Evolutionary conservation across 2,888 invertebrate genomes (phyloP).

Genomic region (Gymnocheta viridis): DNA sequence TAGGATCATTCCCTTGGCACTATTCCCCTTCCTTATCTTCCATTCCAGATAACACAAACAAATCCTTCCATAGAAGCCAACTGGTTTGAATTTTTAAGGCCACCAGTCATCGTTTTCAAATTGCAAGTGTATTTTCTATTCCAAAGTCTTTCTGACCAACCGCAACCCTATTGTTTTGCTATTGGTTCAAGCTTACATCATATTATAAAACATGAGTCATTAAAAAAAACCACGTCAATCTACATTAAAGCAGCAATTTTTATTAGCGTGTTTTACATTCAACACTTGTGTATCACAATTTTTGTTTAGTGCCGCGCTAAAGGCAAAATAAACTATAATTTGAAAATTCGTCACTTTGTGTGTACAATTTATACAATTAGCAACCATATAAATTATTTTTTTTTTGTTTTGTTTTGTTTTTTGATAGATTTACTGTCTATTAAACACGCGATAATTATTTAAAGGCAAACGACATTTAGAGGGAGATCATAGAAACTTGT

Average conservation of each 20-base stretch:
- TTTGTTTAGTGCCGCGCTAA: background rate
- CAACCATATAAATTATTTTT: background rate
- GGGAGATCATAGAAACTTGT: background rate
- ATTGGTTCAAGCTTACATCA: slow-evolving; percentile 3
- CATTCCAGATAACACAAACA: no score
- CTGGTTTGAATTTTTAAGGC: no score
- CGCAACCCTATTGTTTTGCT: background rate
- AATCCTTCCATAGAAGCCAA: no score
- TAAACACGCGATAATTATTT: slow-evolving; percentile 47
- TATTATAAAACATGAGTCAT: slow-evolving; percentile 21
- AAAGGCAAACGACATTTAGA: background rate
- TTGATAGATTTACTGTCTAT: background rate
- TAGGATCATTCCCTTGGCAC: no score
- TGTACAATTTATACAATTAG: slow-evolving; percentile 43
- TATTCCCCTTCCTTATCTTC: no score
- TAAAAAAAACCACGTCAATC: slow-evolving; percentile 46
- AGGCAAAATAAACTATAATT: slow-evolving; percentile 20
- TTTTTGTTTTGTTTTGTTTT: background rate
- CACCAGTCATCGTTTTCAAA: no score
- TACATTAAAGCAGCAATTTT: slow-evolving; percentile 18
- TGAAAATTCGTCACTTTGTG: slow-evolving; percentile 35
- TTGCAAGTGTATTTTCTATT: no score
- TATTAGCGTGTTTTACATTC: slow-evolving; percentile 35
- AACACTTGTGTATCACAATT: slow-evolving; percentile 34
- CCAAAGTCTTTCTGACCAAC: background rate